These are phyloP conservation scores for Philereme transversata DNA, from an alignment of 2,888 invertebrate genomes.

Conservation along the genomic window DNA sequence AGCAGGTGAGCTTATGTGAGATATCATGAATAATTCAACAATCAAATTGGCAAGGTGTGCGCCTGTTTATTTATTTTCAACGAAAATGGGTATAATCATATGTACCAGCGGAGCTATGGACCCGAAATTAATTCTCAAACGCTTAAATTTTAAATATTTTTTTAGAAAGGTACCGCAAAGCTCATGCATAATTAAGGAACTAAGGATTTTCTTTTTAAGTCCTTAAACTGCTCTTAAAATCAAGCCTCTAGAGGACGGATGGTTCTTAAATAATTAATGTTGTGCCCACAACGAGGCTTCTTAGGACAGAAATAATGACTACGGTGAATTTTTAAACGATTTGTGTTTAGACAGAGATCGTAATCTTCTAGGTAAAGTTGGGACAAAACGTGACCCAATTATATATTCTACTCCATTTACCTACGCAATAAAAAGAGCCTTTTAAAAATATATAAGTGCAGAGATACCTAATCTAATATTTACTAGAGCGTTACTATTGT, in stretches of 20 bases:
- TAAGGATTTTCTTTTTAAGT: conserved; percentile 48
- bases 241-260: conserved; percentile 47
- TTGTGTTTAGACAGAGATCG: conserved; percentile 52
- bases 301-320: conserved; percentile 54
- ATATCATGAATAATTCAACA: conserved; percentile 81
- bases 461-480: conserved; percentile 3
- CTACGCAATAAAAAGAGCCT: conserved; percentile 5
- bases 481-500: background rate
- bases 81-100: conserved; percentile 65
- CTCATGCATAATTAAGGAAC: conserved; percentile 24
- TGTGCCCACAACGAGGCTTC: conserved; percentile 51
- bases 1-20: conserved; percentile 68
- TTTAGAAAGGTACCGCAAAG: conserved; percentile 20
- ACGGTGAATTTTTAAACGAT: conserved; percentile 59
- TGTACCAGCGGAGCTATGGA: conserved; percentile 43
- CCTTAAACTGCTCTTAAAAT: conserved; percentile 56
- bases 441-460: conserved; percentile 12
- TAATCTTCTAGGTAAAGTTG: conserved; percentile 40
- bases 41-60: conserved; percentile 79
- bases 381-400: conserved; percentile 38
- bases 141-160: conserved; percentile 25
- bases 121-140: conserved; percentile 43
- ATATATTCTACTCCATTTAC: conserved; percentile 8
- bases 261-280: conserved; percentile 63
- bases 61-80: conserved; percentile 76